These are phyloP conservation scores for Drosophila incognita DNA, from an alignment of 2,888 invertebrate species.

Conservation along the genomic window DNA sequence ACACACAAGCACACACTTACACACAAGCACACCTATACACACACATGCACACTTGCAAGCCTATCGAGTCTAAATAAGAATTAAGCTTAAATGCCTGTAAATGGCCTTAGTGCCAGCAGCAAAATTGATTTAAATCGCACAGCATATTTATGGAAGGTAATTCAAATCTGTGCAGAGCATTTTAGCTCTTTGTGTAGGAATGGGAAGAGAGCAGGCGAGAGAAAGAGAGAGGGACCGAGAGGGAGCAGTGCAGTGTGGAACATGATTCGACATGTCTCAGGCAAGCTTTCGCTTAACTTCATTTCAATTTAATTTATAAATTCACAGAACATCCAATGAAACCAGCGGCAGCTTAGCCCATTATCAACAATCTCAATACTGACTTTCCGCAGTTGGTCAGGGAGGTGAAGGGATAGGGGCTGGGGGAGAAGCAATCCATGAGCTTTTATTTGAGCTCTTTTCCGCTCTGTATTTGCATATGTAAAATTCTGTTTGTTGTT, in stretches of 20 bases:
- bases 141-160: neutral
- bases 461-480: slow-evolving; percentile 23
- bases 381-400: neutral
- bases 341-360: slow-evolving; percentile 3
- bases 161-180: neutral
- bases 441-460: neutral
- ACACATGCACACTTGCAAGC: slow-evolving; percentile 9
- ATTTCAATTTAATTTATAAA: slow-evolving; percentile 48
- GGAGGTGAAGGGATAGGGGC: accelerated
- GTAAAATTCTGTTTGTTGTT: slow-evolving; percentile 1
- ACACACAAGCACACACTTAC: neutral
- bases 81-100: slow-evolving; percentile 13
- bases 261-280: slow-evolving; percentile 4
- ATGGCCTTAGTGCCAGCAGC: slow-evolving; percentile 2
- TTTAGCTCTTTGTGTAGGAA: neutral
- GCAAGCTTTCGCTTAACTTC: slow-evolving; percentile 17
- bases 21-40: neutral
- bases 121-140: neutral
- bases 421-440: no score
- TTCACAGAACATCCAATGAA: slow-evolving; percentile 12
- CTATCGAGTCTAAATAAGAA: slow-evolving; percentile 5
- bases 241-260: neutral
- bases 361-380: slow-evolving; percentile 16
- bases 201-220: neutral
- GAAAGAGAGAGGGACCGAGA: neutral